Evolutionary conservation across 2,113 vertebrate genomes (phyloP).

Genomic region (Cryptotis parvus): DNA sequence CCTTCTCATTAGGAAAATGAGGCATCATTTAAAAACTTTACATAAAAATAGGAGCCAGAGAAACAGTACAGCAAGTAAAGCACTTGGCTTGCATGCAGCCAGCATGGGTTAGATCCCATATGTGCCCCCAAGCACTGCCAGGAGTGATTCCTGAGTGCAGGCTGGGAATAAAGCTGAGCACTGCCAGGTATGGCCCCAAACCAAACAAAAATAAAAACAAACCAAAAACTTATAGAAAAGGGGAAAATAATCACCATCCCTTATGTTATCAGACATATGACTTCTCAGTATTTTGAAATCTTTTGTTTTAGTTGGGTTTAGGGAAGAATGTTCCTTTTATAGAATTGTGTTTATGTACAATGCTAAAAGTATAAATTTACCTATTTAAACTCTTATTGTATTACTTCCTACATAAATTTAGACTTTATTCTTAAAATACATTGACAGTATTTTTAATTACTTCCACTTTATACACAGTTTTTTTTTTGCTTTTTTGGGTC

Average conservation of each 20-base stretch:
- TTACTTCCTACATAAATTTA: neutral
- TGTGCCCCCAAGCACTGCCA: too few relatives aligned
- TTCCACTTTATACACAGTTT: neutral
- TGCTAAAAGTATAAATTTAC: neutral
- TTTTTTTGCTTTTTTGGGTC: too few relatives aligned
- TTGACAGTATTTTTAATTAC: neutral
- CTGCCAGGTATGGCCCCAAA: too few relatives aligned
- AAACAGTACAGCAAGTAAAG: too few relatives aligned
- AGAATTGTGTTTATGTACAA: neutral
- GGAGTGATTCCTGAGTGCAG: too few relatives aligned
- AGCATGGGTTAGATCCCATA: too few relatives aligned
- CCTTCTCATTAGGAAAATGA: conserved; percentile 14
- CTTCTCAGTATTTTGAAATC: conserved; percentile 16
- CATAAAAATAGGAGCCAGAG: neutral
- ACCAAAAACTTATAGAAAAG: neutral
- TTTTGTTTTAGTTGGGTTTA: neutral
- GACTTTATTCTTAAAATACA: too few relatives aligned
- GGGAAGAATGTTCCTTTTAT: neutral
- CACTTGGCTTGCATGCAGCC: too few relatives aligned
- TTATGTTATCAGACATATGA: neutral
- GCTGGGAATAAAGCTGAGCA: too few relatives aligned
- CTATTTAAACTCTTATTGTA: neutral
- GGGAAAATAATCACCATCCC: neutral
- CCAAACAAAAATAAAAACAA: too few relatives aligned
- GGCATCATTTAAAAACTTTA: neutral